Evolutionary conservation across 2,888 invertebrate genomes (phyloP), one percentile per base, ranked within the genome.

Genomic region (Maniola hyperantus): DNA sequence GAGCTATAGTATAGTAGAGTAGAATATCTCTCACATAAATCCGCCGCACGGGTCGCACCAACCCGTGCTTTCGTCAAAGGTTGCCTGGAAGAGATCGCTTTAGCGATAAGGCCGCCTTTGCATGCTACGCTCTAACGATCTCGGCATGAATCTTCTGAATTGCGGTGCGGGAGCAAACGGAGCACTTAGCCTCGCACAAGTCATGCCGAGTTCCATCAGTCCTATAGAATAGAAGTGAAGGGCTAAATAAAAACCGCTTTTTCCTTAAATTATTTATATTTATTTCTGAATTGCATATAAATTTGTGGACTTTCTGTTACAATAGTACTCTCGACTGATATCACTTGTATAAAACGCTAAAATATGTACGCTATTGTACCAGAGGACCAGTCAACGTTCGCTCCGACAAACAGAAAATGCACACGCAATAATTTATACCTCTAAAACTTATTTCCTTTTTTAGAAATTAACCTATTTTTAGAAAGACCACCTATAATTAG

Each of bases 291-390:
- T 89, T 90, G 90, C 91, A 91, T 92, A 91, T 88, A 91, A 92
- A 91, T 91, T 89, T 91, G 91, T 91, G 92, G 91, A 92, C 91
- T 91, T 91, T 87, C 90, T 89, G 90, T 91, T 89, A 90, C 89
- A 90, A 90, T 91, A 90, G 89, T 90, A 88, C 84, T 89, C 85
- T 88, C 85, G 79, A 86, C 82, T 89, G 89, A 89, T 89, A 90
- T 89, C 78, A 83, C 88, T 88, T 87, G 89, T 90, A 91, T 90
- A 90, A 91, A 91, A 91, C 81, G 85, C 88, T 91, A 89, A 88
- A 86, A 83, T 88, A 86, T 86, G 83, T 83, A 88, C 82, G 86
- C 84, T 87, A 88, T 87, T 85, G 87, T 89, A 88, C 88, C 87
- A 84, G 84, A 84, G 82, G 80, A 83, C 77, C 81, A 78, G 77